A percentile compares a stretch with the other conserved stretches of the same genome.
These are phyloP conservation scores for Zaprionus ornatus DNA, from an alignment of 1,140 invertebrate genomes.

Conservation along the genomic window DNA sequence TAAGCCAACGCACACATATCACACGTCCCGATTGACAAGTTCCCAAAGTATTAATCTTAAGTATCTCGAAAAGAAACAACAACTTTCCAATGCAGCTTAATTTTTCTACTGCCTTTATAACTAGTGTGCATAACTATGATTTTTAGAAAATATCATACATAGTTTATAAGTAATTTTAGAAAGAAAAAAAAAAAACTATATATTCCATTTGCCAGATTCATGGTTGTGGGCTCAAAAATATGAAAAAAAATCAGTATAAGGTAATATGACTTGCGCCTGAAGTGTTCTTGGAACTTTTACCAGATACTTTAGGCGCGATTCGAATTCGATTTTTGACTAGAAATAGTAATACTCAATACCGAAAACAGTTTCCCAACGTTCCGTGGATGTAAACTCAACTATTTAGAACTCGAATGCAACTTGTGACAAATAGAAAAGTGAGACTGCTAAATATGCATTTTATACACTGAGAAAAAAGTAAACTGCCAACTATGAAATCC, in stretches of 20 bases:
- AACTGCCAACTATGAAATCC: slow-evolving; percentile 53
- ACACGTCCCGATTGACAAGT: slow-evolving; percentile 59
- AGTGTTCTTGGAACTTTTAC: slow-evolving; percentile 17
- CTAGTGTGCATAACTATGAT: slow-evolving; percentile 33
- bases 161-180: slow-evolving; percentile 14
- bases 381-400: slow-evolving; percentile 37
- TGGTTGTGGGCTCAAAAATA: slow-evolving; percentile 28
- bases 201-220: slow-evolving; percentile 33
- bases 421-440: slow-evolving; percentile 70
- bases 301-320: slow-evolving; percentile 53
- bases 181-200: slow-evolving; percentile 7
- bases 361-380: slow-evolving; percentile 29
- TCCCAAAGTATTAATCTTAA: slow-evolving; percentile 78
- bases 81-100: slow-evolving; percentile 53
- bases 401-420: slow-evolving; percentile 68
- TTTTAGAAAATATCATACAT: slow-evolving; percentile 36
- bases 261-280: slow-evolving; percentile 50
- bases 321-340: slow-evolving; percentile 29
- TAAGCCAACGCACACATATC: slow-evolving; percentile 72
- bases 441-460: slow-evolving; percentile 73
- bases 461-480: slow-evolving; percentile 41
- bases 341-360: slow-evolving; percentile 26
- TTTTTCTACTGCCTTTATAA: slow-evolving; percentile 44
- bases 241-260: background rate
- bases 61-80: slow-evolving; percentile 41